Conservation (phyloP, 1,140 invertebrate species). For the Sarcophaga bullata region DNA sequence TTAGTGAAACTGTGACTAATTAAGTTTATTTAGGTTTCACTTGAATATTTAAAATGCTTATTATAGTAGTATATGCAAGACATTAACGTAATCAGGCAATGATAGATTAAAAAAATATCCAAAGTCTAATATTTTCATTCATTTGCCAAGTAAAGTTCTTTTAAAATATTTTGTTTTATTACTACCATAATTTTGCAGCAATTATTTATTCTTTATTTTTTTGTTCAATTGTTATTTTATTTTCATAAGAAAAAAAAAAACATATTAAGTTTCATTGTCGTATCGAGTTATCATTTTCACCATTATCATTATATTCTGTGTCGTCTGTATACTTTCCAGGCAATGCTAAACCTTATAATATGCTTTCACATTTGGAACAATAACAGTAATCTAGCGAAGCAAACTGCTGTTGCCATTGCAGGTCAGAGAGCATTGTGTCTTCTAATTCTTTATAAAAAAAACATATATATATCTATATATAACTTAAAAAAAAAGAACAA, state of each 20-base stretch:
- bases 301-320: slow-evolving; percentile 30
- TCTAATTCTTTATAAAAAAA: slow-evolving; percentile 18
- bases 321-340: slow-evolving; percentile 59
- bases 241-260: neutral
- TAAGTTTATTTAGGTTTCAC: no score
- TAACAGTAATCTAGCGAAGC: slow-evolving; percentile 64
- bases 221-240: neutral
- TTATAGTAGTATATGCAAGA: no score
- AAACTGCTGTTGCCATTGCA: slow-evolving; percentile 65
- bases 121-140: neutral
- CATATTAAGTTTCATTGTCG: neutral
- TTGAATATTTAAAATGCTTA: no score
- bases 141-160: neutral
- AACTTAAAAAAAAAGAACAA: slow-evolving; percentile 11
- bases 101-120: no score
- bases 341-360: slow-evolving; percentile 65
- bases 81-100: no score
- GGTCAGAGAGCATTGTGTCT: slow-evolving; percentile 53
- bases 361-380: slow-evolving; percentile 66
- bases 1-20: no score
- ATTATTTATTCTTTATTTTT: slow-evolving; percentile 11
- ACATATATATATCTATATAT: no score
- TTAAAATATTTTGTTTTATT: neutral
- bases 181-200: neutral
- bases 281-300: neutral